Evolutionary conservation across 2,113 vertebrate genomes (phyloP).

Genomic region (Podocnemis expansa): DNA sequence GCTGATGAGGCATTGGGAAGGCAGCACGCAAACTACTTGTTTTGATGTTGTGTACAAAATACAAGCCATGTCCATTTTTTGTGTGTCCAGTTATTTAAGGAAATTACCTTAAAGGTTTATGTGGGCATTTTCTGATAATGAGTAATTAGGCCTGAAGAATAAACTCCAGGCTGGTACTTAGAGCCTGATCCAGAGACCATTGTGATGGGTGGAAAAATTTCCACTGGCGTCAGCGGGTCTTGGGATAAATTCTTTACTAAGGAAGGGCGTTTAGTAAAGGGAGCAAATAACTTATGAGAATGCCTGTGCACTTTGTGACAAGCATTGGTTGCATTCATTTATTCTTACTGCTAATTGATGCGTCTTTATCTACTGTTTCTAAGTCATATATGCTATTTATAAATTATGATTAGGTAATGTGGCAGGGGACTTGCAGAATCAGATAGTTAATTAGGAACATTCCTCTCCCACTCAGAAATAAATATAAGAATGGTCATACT

Average conservation of each 20-base stretch:
- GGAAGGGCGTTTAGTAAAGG: neutral
- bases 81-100: neutral
- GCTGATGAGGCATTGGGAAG: neutral
- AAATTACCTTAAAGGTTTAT: neutral
- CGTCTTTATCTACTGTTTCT: neutral
- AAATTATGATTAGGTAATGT: neutral
- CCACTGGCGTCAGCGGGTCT: neutral
- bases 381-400: neutral
- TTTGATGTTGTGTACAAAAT: neutral
- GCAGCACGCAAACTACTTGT: neutral
- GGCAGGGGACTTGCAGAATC: neutral
- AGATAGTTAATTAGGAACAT: neutral
- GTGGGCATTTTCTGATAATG: neutral
- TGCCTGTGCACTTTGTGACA: neutral
- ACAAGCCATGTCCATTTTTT: neutral
- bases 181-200: neutral
- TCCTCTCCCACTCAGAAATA: neutral
- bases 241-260: neutral
- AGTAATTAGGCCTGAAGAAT: neutral
- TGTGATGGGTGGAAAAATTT: accelerated
- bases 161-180: neutral
- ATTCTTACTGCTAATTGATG: neutral
- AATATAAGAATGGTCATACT: neutral
- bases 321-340: neutral
- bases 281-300: neutral